Evolutionary conservation across 1,140 invertebrate species (phyloP).

Genomic region (Bursaphelenchus mucronatus): DNA sequence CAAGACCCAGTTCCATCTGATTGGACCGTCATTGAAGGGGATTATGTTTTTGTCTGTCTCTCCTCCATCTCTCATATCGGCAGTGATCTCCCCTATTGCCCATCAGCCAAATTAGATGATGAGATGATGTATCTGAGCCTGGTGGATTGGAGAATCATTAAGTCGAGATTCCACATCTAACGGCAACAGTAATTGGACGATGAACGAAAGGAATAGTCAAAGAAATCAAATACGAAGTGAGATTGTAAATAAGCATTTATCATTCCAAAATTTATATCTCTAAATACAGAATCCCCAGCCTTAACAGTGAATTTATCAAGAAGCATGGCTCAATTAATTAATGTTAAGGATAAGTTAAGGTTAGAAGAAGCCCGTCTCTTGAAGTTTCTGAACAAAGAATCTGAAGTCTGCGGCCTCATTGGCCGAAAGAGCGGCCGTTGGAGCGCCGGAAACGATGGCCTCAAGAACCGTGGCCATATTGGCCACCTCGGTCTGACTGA

Average conservation of each 20-base stretch:
- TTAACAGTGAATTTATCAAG: neutral
- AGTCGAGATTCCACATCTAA: constrained; percentile 41
- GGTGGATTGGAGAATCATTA: constrained; percentile 45
- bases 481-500: constrained; percentile 80
- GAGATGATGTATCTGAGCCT: constrained; percentile 45
- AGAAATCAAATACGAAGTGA: neutral
- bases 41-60: constrained; percentile 41
- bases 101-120: constrained; percentile 42
- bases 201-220: constrained; percentile 11
- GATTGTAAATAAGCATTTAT: neutral
- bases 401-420: constrained; percentile 90
- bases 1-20: constrained; percentile 40
- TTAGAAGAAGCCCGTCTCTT: constrained; percentile 84
- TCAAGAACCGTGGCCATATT: constrained; percentile 87
- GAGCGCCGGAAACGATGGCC: constrained; percentile 88
- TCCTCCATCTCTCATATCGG: constrained; percentile 47
- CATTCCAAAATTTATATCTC: neutral
- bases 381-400: constrained; percentile 91
- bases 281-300: neutral
- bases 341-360: neutral
- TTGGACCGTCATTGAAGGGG: constrained; percentile 47
- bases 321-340: neutral
- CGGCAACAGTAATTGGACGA: constrained; percentile 34
- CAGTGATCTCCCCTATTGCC: constrained; percentile 46
- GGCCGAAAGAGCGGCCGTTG: constrained; percentile 81